Evolutionary conservation across 1,140 invertebrate species (phyloP), one percentile per base, ranked within the genome.

Genomic region (Mamestra configurata): DNA sequence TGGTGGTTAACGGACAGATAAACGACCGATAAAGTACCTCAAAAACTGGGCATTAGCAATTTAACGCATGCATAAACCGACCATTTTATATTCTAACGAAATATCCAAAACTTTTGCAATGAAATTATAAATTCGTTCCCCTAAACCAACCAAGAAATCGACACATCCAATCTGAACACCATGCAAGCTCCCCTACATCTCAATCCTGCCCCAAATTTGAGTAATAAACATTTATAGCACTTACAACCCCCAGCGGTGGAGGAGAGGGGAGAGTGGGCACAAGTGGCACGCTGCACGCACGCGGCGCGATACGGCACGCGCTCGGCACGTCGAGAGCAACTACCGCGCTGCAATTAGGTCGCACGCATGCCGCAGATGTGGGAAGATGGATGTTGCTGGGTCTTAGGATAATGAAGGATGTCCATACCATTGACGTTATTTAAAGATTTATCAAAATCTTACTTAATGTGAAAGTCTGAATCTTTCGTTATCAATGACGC

Each of bases 241-340:
- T 64, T 76, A 76, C n/a, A 49, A 27, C 11, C 15, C 11, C 22
- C 40, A n/a, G n/a, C 11, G 27, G 8, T 27, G 43, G 15, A 13
- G 11, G 40, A 0, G 20, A n/a, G 51, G 35, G 27, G 73, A 24
- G 40, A 46, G 40, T 24, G 64, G 37, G 64, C 24, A 46, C 66
- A 13, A n/a, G 66, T 27, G 66, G 15, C 37, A 37, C 59, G 8
- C 13, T 15, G 22, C 66, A 70, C 66, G 66, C 66, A 46, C 55
- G 51, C 72, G 35, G 53, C 59, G 75, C 59, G 75, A 77, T 77
- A 77, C 75, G 75, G 75, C 75, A 77, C 75, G 75, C 59, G 40
- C 72, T 7, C 20, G 15, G 57, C 24, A 46, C 49, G 43, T 37
- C 1, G n/a, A 22, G 59, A 51, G 51, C 31, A 43, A 18, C 31